phyloP scores from a whole-genome alignment of 2,797 vertebrate genomes.

The Propithecus deckenii region DNA sequence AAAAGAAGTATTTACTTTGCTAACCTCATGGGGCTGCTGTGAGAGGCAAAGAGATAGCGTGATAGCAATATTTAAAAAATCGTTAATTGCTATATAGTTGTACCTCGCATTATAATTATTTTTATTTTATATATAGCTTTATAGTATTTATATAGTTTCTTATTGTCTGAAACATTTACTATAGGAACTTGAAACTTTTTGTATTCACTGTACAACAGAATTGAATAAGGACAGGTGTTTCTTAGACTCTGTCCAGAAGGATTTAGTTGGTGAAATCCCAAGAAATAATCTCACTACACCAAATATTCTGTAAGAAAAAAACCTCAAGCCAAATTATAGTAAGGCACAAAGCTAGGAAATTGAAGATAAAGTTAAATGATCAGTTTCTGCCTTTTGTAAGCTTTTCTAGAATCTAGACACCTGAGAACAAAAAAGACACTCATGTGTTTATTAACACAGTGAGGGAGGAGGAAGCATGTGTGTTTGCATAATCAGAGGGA shows the following conservation, averaged over 20 bases:
- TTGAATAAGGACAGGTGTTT: not conserved
- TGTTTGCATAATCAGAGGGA: not conserved
- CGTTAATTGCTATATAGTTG: not conserved
- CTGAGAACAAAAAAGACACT: not conserved
- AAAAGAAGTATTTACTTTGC: conserved; percentile 16
- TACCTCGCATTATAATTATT: not conserved
- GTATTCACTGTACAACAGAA: conserved; percentile 19
- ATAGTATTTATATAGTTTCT: not conserved
- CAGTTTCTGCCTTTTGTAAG: not conserved
- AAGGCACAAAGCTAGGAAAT: not conserved
- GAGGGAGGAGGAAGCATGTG: not conserved
- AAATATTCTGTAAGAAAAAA: not conserved
- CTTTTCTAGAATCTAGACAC: not conserved
- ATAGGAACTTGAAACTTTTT: not conserved
- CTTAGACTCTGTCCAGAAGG: not conserved
- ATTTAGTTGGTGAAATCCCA: not conserved
- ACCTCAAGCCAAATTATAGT: not conserved
- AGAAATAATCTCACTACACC: not conserved
- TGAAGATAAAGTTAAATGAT: not conserved
- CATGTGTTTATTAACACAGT: not conserved
- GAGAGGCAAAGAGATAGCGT: not conserved
- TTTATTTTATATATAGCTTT: not conserved
- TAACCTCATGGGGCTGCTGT: not conserved
- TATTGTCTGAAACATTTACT: not conserved
- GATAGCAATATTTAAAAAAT: not conserved